Base-by-base conservation (phyloP, 2,113 vertebrate species). In the Thamnaconus septentrionalis region DNA sequence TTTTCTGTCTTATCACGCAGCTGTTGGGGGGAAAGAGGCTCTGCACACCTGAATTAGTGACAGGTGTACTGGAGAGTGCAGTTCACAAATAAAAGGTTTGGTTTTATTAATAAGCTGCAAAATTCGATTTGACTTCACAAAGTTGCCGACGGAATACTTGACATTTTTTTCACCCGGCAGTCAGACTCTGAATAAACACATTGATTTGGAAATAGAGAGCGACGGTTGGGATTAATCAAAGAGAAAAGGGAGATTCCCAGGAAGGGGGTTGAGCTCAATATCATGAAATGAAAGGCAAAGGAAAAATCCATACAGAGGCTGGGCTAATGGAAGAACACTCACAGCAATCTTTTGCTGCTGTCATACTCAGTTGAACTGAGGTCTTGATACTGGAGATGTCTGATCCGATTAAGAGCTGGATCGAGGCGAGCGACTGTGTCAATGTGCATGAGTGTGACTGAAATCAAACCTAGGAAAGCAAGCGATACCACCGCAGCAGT, bases 161-260 rank as follows among this genome's bases (percentile, higher is more conserved):
- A 31, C 18, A 31, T 31, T 31, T 31, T 31, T 31, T 31, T 31
- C 48, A 49, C 8, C 48, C n/a, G 48, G n/a, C 48, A 66, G 75
- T 59, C 44, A 63, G 44, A 59, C 60, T 54, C n/a, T 54, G 52
- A 31, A 31, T 65, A 57, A 66, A 71, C 7, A 3, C 70, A 87
- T 89, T 80, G 78, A 85, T 82, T 73, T 69, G 61, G 54, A 81
- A 80, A 83, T 73, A 66, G 69, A 68, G 55, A 58, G 59, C 80
- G 82, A 79, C 71, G 71, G 78, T 78, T 63, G n/a, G 67, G 54
- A 74, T 54, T 82, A 78, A 89, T 85, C 62, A 83, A 80, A 78
- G 61, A 63, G 66, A 79, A 50, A 31, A 72, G 55, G 31, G 43
- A 56, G 71, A 56, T 66, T 69, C 63, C 3, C 6, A 41, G 43